Base-by-base conservation (phyloP, 2,113 vertebrate species). In the Phylloscopus trochilus region DNA sequence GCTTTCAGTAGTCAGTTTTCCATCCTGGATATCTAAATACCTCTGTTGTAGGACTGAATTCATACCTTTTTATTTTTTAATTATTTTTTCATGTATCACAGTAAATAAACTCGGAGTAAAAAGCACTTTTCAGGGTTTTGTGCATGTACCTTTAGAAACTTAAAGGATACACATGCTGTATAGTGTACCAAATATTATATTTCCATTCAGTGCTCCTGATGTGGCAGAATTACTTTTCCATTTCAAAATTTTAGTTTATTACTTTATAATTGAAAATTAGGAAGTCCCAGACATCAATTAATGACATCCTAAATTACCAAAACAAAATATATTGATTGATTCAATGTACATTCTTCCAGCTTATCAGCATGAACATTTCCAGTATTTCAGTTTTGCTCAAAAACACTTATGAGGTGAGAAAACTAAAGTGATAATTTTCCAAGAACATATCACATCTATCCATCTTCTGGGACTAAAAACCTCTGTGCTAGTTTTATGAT, bases 361-460 rank as follows among this genome's bases (percentile, higher is more conserved):
- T 88, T 80, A 79, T 37, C 49, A 69, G 26, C 13, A 66, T 16
- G 49, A 82, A 58, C 9, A 43, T 69, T 91, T 62, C 43, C 37
- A 76, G 31, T 69, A 49, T 62, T 94, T 90, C 63, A 69, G 37
- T 82, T 94, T 76, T 66, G 11, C 30, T 62, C 41, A 85, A 82
- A 91, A 94, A 9, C 22, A 18, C 11, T 88, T 90, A 69, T 4
- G 26, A 79, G 23, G 27, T 6, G 15, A 51, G 66, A 87, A 96
- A 92, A 80, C 9, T 20, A 27, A 20, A 59, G 31, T 31, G 35
- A 17, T 72, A 90, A 68, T 26, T 88, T 95, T 92, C 55, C 59
- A 88, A 79, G 84, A 92, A 89, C 43, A 43, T 82, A 79, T 64
- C 83, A 92, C 31, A 60, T 92, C 53, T 84, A 84, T 91, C 44